Evolutionary conservation across 2,113 vertebrate genomes (phyloP).

Genomic region (Chitala chitala): DNA sequence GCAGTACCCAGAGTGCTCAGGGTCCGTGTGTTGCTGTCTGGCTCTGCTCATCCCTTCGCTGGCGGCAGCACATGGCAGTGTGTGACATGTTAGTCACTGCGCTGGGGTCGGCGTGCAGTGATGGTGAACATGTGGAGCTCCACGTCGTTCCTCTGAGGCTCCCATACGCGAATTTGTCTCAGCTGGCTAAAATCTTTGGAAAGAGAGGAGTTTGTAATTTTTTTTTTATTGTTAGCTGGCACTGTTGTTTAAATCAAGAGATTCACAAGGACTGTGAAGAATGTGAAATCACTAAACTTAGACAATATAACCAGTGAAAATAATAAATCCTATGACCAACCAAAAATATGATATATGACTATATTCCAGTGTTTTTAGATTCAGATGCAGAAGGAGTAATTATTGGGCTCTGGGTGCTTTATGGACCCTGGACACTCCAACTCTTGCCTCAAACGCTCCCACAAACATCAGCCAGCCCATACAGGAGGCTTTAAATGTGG

Average conservation of each 20-base stretch:
- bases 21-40: no score
- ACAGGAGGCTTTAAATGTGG: constrained; percentile 32
- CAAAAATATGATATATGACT: neutral
- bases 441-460: constrained; percentile 29
- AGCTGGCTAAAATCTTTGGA: neutral
- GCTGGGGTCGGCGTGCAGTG: neutral
- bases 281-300: neutral
- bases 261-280: neutral
- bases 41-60: no score
- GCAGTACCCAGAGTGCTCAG: no score
- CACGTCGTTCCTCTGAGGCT: constrained; percentile 24
- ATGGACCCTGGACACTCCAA: neutral
- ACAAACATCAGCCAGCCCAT: neutral
- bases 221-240: neutral
- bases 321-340: neutral
- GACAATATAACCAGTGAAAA: neutral
- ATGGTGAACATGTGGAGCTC: neutral
- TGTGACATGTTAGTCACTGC: neutral
- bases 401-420: constrained; percentile 17
- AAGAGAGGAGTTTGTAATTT: no score
- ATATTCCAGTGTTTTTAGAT: neutral
- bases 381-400: neutral
- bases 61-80: no score
- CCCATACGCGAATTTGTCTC: constrained; percentile 17
- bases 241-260: neutral